Evolutionary conservation across 1,140 invertebrate genomes (phyloP).

Genomic region (Calephelis virginiensis): DNA sequence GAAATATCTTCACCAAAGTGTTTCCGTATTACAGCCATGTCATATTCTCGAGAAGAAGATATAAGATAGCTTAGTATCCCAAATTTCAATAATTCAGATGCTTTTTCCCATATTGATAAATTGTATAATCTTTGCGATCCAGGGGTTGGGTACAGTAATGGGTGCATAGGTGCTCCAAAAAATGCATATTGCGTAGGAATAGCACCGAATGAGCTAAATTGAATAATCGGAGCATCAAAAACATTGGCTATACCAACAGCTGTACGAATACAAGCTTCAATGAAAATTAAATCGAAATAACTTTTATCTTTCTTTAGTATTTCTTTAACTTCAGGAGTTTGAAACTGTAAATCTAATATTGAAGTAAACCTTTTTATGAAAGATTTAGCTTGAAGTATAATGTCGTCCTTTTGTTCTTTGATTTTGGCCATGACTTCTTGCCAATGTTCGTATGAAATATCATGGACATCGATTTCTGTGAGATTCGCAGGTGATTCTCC

Average conservation of each 20-base stretch:
- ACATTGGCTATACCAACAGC: slow-evolving; percentile 50
- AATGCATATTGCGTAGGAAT: slow-evolving; percentile 33
- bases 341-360: slow-evolving; percentile 43
- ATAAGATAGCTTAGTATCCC: slow-evolving; percentile 9
- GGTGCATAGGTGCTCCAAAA: slow-evolving; percentile 70
- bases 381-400: slow-evolving; percentile 25
- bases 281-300: slow-evolving; percentile 53
- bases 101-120: slow-evolving; percentile 48
- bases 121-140: slow-evolving; percentile 42
- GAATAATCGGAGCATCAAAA: slow-evolving; percentile 64
- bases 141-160: slow-evolving; percentile 64
- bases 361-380: slow-evolving; percentile 28
- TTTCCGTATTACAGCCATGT: slow-evolving; percentile 30
- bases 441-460: slow-evolving; percentile 39
- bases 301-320: slow-evolving; percentile 41
- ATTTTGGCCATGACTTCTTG: slow-evolving; percentile 23
- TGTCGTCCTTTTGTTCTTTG: slow-evolving; percentile 18
- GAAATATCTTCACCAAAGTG: slow-evolving; percentile 65
- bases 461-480: slow-evolving; percentile 35
- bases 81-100: slow-evolving; percentile 39
- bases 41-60: slow-evolving; percentile 1
- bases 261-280: slow-evolving; percentile 40
- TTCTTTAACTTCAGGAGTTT: slow-evolving; percentile 40
- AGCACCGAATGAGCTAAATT: slow-evolving; percentile 51
- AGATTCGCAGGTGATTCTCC: slow-evolving; percentile 24